Evolutionary conservation across 2,888 invertebrate genomes (phyloP), one percentile per base, ranked within the genome.

Genomic region (Cremastinae sp.): DNA sequence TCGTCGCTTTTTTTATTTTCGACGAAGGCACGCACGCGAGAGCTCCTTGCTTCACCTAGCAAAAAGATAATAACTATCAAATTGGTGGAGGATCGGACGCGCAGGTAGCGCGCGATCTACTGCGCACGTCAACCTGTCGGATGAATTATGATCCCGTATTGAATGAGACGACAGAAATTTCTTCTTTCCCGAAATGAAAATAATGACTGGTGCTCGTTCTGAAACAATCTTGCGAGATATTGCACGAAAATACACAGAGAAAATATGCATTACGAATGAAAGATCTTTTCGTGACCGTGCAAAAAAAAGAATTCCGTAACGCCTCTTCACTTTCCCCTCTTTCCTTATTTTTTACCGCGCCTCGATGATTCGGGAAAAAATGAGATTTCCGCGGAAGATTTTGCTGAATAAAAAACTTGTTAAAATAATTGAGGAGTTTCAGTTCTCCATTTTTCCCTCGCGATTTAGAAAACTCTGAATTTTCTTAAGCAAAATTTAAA

Each of bases 321-420:
- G 45, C 61, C 14, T 72, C 66, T 59, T 58, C 68, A 72, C 75
- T 75, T 75, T 75, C 68, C 12, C 74, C 64, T 16, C 59, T 56
- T 43, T 28, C 28, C 28, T 28, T 41, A 41, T 61, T 56, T 14
- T 1, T 71, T 35, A 61, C 61, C 22, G 18, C 53, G 47, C 20
- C 20, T 28, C 47, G 55, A 55, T 55, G 51, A 39, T 65, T 37
- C 20, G 35, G 18, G 45, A 22, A 55, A n/a, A 45, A 37, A 1
- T 16, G 43, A 22, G 47, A 62, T 56, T 20, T 49, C 5, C 37
- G 37, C 49, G 45, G 12, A 9, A 47, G 14, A 43, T 18, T 59
- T 12, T 12, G n/a, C n/a, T n/a, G n/a, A n/a, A n/a, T n/a, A 7
- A 41, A n/a, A 41, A n/a, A 41, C 41, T 12, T 43, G 2, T 37